Evolutionary conservation across 2,888 invertebrate species (phyloP), one percentile per base, ranked within the genome.

Genomic region (Hermaeophaga mercurialis): DNA sequence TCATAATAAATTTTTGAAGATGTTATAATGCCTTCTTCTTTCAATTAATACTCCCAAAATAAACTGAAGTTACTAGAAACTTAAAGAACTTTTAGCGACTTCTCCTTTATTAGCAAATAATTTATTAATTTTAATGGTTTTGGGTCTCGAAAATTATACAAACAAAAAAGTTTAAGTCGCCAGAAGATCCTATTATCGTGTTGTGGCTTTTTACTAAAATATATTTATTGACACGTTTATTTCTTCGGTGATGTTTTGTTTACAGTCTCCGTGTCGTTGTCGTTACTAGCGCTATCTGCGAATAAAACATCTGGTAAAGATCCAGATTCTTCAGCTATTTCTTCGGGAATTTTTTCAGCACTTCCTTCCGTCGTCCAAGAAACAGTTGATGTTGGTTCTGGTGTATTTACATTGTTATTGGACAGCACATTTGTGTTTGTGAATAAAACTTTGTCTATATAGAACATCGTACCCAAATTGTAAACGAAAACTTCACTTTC

Each of bases 381-480:
- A 15, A 41, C 18, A 15, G 56, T 17, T 14, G 66, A 60, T 14
- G 55, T 59, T 12, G 48, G n/a, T 33, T 56, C 46, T 56, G 64
- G 59, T 38, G 54, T 28, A 58, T 60, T 24, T 46, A 62, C 19
- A 54, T 66, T 69, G n/a, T 68, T 69, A 22, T 66, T 62, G 36
- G 71, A 69, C 36, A 72, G 55, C 39, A 66, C 67, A 34, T 70
- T 73, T 9, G 64, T 60, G 22, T 66, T 72, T 4, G 78, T 76
- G 69, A 83, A 84, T 5, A 85, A 74, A 54, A 85, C 80, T 65
- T 81, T 81, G 67, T 85, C 82, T 55, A 85, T 79, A 68, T 82
- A 84, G 72, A 83, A 85, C 84, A 85, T 84, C 55, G 84, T 85
- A 39, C 85, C 85, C 64, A 85, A 72, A 71, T 85, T 85, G 72